Conservation (phyloP, 2,797 vertebrate genomes). For the Neosilurus hyrtlii region DNA sequence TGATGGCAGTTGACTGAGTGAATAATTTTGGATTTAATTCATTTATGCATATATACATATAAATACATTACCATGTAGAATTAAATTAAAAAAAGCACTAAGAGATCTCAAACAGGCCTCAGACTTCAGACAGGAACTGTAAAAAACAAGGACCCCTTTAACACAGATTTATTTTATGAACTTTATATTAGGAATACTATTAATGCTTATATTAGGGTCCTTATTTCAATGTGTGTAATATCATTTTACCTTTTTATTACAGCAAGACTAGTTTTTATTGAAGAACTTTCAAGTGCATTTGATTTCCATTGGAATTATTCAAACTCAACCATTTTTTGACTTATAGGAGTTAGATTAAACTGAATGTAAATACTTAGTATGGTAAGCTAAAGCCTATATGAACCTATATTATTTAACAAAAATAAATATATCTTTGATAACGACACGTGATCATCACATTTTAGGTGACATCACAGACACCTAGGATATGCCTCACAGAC, state of each 20-base stretch:
- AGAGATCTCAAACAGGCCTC: not conserved
- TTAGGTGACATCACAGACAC: not conserved
- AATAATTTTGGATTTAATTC: not conserved
- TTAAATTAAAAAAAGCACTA: not conserved
- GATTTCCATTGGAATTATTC: not conserved
- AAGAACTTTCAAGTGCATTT: not conserved
- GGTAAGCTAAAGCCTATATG: not conserved
- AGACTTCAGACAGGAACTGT: not conserved
- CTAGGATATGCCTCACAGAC: not conserved
- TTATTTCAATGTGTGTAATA: not conserved
- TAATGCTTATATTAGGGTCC: not conserved
- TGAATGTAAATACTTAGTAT: not conserved
- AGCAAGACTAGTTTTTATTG: not conserved
- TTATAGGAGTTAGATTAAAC: not conserved
- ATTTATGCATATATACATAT: not conserved
- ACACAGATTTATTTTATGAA: conserved; percentile 5
- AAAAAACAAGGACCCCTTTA: not conserved
- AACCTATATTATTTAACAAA: not conserved
- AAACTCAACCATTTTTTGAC: not conserved
- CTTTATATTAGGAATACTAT: not conserved
- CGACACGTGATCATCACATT: not conserved
- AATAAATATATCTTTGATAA: not conserved
- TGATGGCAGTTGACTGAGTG: not conserved
- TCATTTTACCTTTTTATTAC: not conserved
- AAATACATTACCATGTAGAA: not conserved